phyloP scores from a whole-genome alignment of 1,140 invertebrate genomes.

The Bombus superbus region DNA sequence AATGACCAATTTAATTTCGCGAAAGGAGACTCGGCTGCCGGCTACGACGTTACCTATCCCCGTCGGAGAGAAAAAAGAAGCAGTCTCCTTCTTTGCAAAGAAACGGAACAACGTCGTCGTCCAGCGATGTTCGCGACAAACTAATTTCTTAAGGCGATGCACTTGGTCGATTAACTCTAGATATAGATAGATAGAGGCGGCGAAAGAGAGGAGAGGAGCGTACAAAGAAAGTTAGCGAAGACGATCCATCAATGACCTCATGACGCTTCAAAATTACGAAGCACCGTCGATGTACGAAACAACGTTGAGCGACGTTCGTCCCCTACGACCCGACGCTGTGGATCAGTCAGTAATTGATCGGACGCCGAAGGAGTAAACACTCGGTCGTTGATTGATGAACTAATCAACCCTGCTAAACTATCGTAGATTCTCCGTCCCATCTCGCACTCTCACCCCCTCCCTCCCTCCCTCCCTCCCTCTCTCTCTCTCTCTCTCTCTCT shows the following conservation, averaged over 20 bases:
- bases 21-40: not conserved
- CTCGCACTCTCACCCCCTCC: not conserved
- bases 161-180: conserved; percentile 63
- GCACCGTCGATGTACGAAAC: conserved; percentile 52
- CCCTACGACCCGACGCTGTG: conserved; percentile 54
- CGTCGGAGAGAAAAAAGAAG: too few species aligned
- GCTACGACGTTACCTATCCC: conserved; percentile 1
- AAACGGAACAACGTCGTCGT: conserved; percentile 15
- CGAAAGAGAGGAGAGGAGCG: conserved; percentile 29
- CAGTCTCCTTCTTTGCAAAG: not conserved
- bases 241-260: conserved; percentile 67
- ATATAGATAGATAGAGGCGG: conserved; percentile 42
- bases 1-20: conserved; percentile 14
- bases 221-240: conserved; percentile 61
- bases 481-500: too few species aligned
- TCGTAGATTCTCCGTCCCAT: conserved; percentile 31
- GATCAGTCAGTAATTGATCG: conserved; percentile 77
- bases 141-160: conserved; percentile 66
- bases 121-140: conserved; percentile 38
- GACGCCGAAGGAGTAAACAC: conserved; percentile 76
- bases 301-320: conserved; percentile 56
- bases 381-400: conserved; percentile 79
- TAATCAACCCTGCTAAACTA: conserved; percentile 72
- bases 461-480: not conserved
- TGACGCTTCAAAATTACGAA: conserved; percentile 70